Conservation (phyloP, 2,797 vertebrate species). For the Tenualosa thibaudeaui region DNA sequence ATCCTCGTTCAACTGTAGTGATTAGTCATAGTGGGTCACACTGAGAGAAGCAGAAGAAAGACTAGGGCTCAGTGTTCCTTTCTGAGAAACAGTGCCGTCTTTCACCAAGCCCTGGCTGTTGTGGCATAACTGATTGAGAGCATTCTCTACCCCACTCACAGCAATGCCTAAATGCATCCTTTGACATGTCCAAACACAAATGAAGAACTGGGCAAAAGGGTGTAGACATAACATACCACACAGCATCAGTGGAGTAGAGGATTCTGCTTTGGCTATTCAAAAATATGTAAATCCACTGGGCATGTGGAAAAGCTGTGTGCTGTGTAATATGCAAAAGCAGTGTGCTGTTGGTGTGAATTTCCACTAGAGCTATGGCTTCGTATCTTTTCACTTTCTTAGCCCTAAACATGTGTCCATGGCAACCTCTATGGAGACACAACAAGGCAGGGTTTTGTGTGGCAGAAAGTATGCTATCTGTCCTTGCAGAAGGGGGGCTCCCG, state of each 20-base stretch:
- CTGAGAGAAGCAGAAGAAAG: constrained; percentile 52
- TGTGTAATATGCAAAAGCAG: neutral
- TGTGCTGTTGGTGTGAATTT: neutral
- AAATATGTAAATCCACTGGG: neutral
- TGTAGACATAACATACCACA: neutral
- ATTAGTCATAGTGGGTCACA: constrained; percentile 51
- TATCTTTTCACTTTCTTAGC: neutral
- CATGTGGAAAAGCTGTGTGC: neutral
- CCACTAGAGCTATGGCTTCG: neutral
- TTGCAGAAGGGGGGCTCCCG: constrained; percentile 11
- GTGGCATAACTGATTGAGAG: constrained; percentile 24
- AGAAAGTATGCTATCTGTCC: constrained; percentile 17
- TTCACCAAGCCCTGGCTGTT: constrained; percentile 53
- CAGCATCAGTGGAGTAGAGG: neutral
- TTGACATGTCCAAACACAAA: neutral
- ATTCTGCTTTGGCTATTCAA: neutral
- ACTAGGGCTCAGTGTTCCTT: constrained; percentile 49
- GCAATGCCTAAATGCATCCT: constrained; percentile 1
- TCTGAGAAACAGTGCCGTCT: constrained; percentile 64
- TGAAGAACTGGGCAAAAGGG: neutral
- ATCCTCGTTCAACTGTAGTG: constrained; percentile 40
- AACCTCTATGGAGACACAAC: constrained; percentile 60
- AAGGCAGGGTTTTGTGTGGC: constrained; percentile 67
- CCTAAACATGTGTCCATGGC: constrained; percentile 56
- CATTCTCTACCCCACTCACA: neutral